These are phyloP conservation scores for Pavo muticus DNA, from an alignment of 2,113 vertebrate genomes.

Conservation along the genomic window DNA sequence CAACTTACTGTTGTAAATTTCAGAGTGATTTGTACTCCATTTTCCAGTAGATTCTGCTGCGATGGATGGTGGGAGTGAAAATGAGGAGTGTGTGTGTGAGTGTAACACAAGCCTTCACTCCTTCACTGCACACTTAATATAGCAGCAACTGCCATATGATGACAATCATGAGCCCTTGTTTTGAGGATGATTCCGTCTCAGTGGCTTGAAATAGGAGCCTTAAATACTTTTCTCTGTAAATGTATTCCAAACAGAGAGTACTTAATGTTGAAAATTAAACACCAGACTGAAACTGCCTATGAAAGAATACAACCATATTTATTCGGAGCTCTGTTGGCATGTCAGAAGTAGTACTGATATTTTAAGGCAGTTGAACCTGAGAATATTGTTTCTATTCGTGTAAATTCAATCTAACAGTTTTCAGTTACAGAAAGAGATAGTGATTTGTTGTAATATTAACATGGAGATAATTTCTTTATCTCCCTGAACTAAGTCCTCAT, in stretches of 20 bases:
- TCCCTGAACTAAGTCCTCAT: background rate
- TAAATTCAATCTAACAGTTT: background rate
- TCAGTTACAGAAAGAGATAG: background rate
- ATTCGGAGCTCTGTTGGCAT: background rate
- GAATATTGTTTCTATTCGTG: background rate
- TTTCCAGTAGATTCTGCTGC: conserved; percentile 32
- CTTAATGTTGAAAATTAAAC: background rate
- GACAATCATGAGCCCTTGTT: background rate
- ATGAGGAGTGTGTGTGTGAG: background rate
- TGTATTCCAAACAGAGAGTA: background rate
- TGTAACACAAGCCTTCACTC: background rate
- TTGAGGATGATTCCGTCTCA: background rate
- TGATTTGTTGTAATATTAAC: background rate
- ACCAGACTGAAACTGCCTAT: background rate
- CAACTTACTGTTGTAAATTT: conserved; percentile 42
- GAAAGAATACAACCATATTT: background rate
- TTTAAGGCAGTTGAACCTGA: background rate
- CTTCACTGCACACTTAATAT: background rate
- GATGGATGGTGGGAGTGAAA: background rate
- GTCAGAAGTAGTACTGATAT: background rate
- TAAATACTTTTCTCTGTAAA: background rate
- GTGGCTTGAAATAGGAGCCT: background rate
- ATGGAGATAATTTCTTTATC: background rate
- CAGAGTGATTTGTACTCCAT: conserved; percentile 53
- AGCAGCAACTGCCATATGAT: background rate